Evolutionary conservation across 2,888 invertebrate species (phyloP), one percentile per base, ranked within the genome.

Genomic region (Agrochola circellaris): DNA sequence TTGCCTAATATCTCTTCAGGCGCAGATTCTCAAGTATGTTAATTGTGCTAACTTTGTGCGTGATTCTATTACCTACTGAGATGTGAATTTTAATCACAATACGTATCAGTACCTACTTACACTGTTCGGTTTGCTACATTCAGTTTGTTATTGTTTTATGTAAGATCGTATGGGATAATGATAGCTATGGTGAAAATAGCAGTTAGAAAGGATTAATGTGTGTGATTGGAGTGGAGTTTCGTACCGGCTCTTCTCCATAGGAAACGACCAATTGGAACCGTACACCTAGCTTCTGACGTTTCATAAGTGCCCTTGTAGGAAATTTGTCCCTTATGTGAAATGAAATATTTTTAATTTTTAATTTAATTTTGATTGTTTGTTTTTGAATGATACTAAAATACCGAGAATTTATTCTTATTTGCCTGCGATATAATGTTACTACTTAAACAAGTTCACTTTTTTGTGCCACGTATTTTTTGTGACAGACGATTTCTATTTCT

Each of bases 31-130:
- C 75, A 38, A 84, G 66, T 77, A 81, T 76, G 78, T 56, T 73
- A 77, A 81, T 26, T 62, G 62, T 60, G 34, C 61, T 77, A 88
- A 84, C 89, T 88, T 87, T 67, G 65, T 23, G 56, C 75, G 54
- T 51, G 77, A 88, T 79, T 73, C 76, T 75, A 77, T 88, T 87
- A 88, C n/a, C 34, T 54, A 70, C 42, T 65, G 38, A 48, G 67
- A 71, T 78, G 82, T 76, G 87, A 82, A 81, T 84, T 76, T 84
- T 82, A 73, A 83, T 77, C 56, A 64, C 45, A 34, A 70, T 64
- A 81, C 61, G 58, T 82, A 65, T 60, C 65, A 80, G 61, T 30
- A n/a, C n/a, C 56, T 2, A n/a, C n/a, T 34, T 2, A 9, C 20
- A 9, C 48, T 48, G 11, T n/a, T 30, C n/a, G n/a, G 20, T 30